Base-by-base conservation (phyloP, 64 coral and sea anemone species). In the Astreopora myriophthalma region DNA sequence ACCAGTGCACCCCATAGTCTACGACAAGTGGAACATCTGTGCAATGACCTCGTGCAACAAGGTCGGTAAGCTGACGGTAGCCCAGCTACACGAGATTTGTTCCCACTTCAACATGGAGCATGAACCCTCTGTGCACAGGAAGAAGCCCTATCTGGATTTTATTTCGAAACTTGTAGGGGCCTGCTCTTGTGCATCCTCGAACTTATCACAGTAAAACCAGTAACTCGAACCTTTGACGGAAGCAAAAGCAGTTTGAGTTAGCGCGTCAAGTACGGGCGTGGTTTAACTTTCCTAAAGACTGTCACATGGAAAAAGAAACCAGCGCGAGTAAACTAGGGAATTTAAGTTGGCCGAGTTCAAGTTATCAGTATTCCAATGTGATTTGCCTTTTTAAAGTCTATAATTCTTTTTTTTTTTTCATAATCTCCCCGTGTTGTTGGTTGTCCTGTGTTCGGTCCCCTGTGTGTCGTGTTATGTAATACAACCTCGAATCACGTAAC, bases 21-120 rank as follows among this genome's bases (percentile, higher is more conserved):
- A 86, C 10, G 84, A 86, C 65, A 71, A 64, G 14, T 71, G 40
- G 34, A 86, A 86, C 38, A 13, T 86, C 69, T 86, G 84, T 44
- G 34, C 39, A n/a, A 86, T 86, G 35, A 20, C 28, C 27, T 37
- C 34, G 27, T 48, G 38, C 28, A 32, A 86, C 19, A 86, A 86
- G 46, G 37, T 86, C 24, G 71, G 69, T 39, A 85, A 60, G 61
- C 82, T 85, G 16, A 85, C 60, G 6, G 61, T 85, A 38, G 61
- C 82, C 13, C 60, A 68, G 28, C n/a, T 85, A 39, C 82, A 13
- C 28, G 29, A 52, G 17, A 58, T 81, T 55, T 81, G 77, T 48
- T 55, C 17, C 37, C 74, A 76, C 35, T 76, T 76, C 44, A 76
- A 76, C 44, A 76, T 76, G 74, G 74, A 76, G 67, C 27, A 70